These are phyloP conservation scores for Cepaea hortensis DNA, from an alignment of 2,888 invertebrate species.

Conservation along the genomic window DNA sequence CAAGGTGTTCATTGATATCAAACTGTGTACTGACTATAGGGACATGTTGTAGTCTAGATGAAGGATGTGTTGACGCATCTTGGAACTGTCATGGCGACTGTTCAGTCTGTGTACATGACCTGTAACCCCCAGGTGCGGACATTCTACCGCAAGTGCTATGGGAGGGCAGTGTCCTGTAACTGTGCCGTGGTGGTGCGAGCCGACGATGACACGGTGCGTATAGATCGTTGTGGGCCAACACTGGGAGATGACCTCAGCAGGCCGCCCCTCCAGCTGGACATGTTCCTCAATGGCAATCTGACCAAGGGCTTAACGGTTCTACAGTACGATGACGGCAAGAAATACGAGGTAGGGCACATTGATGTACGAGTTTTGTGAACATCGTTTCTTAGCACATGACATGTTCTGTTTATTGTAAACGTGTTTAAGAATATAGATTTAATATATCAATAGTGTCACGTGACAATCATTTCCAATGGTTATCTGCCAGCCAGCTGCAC, in stretches of 20 bases:
- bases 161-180: constrained; percentile 55
- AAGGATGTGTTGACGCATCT: too few species aligned
- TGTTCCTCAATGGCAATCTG: constrained; percentile 54
- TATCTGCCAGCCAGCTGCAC: too few species aligned
- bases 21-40: too few species aligned
- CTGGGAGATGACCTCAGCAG: not conserved
- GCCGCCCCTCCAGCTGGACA: constrained; percentile 42
- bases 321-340: constrained; percentile 53
- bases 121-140: constrained; percentile 51
- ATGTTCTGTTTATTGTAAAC: not conserved
- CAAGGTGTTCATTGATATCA: too few species aligned
- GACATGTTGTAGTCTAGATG: too few species aligned
- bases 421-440: not conserved
- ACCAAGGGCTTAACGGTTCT: constrained; percentile 54
- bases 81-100: too few species aligned
- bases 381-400: not conserved
- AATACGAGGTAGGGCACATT: constrained; percentile 51
- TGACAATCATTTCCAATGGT: too few species aligned
- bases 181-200: constrained; percentile 57
- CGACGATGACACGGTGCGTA: constrained; percentile 54
- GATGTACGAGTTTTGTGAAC: not conserved
- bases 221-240: constrained; percentile 58
- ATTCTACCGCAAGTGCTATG: constrained; percentile 53
- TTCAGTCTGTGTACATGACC: too few species aligned
- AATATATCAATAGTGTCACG: too few species aligned